Base-by-base conservation (phyloP, 2,113 vertebrate species). In the Dolichallabes microphthalmus region DNA sequence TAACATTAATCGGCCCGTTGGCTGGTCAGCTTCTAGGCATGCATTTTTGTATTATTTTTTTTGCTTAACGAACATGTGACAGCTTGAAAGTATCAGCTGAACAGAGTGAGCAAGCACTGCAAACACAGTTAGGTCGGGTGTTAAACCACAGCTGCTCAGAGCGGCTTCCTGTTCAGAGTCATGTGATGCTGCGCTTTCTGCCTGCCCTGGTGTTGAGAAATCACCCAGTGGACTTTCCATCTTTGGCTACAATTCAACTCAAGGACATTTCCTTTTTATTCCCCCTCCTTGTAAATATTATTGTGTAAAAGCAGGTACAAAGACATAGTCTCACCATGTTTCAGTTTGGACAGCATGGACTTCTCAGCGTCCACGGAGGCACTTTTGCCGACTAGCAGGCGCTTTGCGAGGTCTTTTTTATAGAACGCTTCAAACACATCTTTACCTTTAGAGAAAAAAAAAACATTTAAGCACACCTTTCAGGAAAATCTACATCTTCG, bases 371-470 rank as follows among this genome's bases (percentile, higher is more conserved):
- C 98, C 87, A 99, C 98, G 66, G 98, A 99, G 66, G 98, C 98
- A 90, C 98, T 99, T 92, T 99, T 99, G 66, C 98, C 98, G 90
- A 99, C 98, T 93, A 99, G 90, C 85, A 99, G 94, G 91, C 98
- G 94, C 92, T 99, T 99, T 69, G 98, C 98, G 90, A 99, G 93
- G 93, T 99, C 98, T 93, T 99, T 99, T 92, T 99, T 99, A 92
- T 99, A 99, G 90, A 99, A 99, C 79, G 98, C 98, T 92, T 99
- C 98, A 91, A 99, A 99, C 86, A 99, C 98, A 88, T 99, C 98
- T 91, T 99, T 99, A 76, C 98, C 98, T 99, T 86, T 30, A 77
- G 11, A 87, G 82, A 5, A 20, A 10, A 80, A 74, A 5, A 35
- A 35, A 35, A n/a, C n/a, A n/a, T 39, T 6, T 8, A 71, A 4